Percentiles rank a stretch among this genome's conserved stretches.
Evolutionary conservation across 92 coral and sea anemone genomes (phyloP).

Genomic region (Meandrina meandrites): DNA sequence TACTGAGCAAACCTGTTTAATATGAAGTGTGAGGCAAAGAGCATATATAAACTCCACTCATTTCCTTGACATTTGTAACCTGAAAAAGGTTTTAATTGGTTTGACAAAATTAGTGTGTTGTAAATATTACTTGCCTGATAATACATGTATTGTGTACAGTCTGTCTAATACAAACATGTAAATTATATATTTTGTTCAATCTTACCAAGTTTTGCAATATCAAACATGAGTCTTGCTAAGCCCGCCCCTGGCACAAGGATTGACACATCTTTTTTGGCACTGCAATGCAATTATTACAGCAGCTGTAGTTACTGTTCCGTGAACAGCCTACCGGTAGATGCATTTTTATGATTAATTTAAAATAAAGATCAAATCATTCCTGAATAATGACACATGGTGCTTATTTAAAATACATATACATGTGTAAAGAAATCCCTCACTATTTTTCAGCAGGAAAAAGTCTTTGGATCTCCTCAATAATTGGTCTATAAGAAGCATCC

Average conservation of each 20-base stretch:
- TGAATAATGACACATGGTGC: background rate
- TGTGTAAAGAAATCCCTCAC: constrained; percentile 24
- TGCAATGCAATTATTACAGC: constrained; percentile 13
- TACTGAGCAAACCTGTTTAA: constrained; percentile 98
- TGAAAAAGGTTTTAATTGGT: background rate
- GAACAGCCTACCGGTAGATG: too few species aligned
- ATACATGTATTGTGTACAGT: too few species aligned
- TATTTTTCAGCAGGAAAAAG: constrained; percentile 79
- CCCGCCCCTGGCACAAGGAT: constrained; percentile 98
- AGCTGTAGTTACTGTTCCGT: background rate
- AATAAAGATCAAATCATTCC: too few species aligned
- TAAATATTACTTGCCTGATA: too few species aligned
- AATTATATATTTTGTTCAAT: background rate
- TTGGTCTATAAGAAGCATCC: constrained; percentile 89
- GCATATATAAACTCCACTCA: constrained; percentile 98
- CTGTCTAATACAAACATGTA: too few species aligned
- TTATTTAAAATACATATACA: background rate
- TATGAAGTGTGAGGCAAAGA: constrained; percentile 93
- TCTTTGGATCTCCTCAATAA: constrained; percentile 74
- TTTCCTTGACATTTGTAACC: constrained; percentile 96
- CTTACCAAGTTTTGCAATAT: constrained; percentile 87
- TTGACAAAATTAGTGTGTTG: background rate
- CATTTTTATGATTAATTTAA: too few species aligned
- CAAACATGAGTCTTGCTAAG: constrained; percentile 91
- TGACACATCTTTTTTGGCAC: constrained; percentile 65